Base-by-base conservation (phyloP, 1,140 invertebrate species). In the Phenacoccus solenopsis region DNA sequence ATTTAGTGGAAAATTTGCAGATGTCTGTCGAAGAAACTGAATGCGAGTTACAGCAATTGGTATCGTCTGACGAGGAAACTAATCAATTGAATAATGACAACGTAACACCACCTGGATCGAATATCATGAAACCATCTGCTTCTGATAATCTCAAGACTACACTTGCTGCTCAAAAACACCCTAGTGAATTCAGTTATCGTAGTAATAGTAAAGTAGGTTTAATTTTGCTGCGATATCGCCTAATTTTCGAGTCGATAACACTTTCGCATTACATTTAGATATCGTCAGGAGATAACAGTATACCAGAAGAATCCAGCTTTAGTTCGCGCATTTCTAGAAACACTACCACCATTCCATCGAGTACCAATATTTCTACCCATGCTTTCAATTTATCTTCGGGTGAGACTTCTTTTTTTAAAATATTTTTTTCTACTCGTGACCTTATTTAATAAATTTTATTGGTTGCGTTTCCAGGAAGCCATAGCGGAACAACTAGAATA, bases 11-110 rank as follows among this genome's bases (percentile, higher is more conserved):
- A 49, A 49, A 16, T 49, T 49, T 49, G 16, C 38, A 13, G 25
- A 76, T 76, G 75, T 72, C 70, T 27, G 71, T 72, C 56, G 61
- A 71, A 13, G 69, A 73, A 25, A 73, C 74, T 68, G 73, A 75
- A 72, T 73, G 73, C 56, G 75, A 76, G 70, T 35, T 76, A 7
- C 72, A 75, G 30, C 74, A 76, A 68, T 57, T 75, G 13, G 73
- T 75, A 1, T 67, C 72, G 3, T 70, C 70, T 20, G 74, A 75
- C 1, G 74, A 76, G 28, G 74, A 76, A 28, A 70, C 28, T 4
- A 69, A 7, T 64, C 59, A 3, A 27, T 27, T 64, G 22, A 64
- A 64, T 20, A 64, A 64, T 16, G 59, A 64, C 9, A 64, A 20
- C 16, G 25, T 64, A 24, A 64, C 59, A 71, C 28, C 67, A 20